Conservation (phyloP, 1,140 invertebrate genomes). For the Caenorhabditis latens region DNA sequence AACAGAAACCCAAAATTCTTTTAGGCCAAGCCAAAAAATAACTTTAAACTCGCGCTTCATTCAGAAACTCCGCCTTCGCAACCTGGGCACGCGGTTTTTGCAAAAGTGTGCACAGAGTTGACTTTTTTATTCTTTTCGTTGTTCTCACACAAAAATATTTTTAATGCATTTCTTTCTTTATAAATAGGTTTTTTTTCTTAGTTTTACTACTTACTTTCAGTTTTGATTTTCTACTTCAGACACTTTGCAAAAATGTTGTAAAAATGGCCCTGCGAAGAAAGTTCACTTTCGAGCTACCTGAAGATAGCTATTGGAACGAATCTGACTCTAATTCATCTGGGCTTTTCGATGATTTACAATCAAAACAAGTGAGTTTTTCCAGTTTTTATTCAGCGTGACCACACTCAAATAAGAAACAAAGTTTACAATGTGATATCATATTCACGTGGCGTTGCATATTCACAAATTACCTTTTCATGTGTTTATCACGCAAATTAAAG, state of each 20-base stretch:
- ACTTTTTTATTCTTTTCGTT: neutral
- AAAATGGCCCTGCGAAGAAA: slow-evolving; percentile 51
- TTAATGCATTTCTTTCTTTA: neutral
- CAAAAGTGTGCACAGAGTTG: neutral
- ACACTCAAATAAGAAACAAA: neutral
- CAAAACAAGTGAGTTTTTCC: slow-evolving; percentile 54
- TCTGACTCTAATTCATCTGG: slow-evolving; percentile 22
- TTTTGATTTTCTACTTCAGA: slow-evolving; percentile 13
- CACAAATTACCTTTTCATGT: neutral
- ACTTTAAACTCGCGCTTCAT: slow-evolving; percentile 46
- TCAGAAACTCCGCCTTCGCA: slow-evolving; percentile 16
- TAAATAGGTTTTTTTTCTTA: neutral
- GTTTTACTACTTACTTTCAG: neutral
- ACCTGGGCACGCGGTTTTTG: neutral
- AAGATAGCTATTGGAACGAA: slow-evolving; percentile 64
- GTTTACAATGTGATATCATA: no score
- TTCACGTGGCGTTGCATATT: neutral
- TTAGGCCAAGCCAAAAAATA: neutral
- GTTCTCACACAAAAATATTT: neutral
- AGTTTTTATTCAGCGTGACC: neutral
- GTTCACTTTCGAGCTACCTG: slow-evolving; percentile 62
- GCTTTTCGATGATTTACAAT: slow-evolving; percentile 60
- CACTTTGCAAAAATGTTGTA: slow-evolving; percentile 36
- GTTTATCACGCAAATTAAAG: slow-evolving; percentile 43
- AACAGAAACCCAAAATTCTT: neutral